These are phyloP conservation scores for Conopomorpha cramerella DNA, from an alignment of 1,140 invertebrate species.

Conservation along the genomic window DNA sequence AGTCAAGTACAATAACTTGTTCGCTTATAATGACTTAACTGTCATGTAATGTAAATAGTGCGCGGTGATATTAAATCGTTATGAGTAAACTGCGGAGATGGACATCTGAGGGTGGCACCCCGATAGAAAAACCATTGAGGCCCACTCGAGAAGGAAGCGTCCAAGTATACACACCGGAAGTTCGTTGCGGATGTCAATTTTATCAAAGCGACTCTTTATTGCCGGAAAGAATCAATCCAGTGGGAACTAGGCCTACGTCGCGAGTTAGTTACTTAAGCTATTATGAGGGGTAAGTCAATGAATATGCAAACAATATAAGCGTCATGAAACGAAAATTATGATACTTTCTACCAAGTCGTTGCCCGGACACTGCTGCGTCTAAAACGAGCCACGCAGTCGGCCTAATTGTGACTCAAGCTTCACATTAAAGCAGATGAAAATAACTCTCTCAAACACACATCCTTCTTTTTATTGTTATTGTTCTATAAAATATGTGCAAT, in stretches of 20 bases:
- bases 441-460: too few relatives aligned
- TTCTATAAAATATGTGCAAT: too few relatives aligned
- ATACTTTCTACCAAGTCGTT: constrained; percentile 16
- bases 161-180: constrained; percentile 72
- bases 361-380: constrained; percentile 47
- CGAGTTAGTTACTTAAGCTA: constrained; percentile 51
- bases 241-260: constrained; percentile 61
- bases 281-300: constrained; percentile 39
- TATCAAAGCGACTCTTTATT: constrained; percentile 77
- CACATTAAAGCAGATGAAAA: too few relatives aligned
- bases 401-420: constrained; percentile 47
- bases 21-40: too few relatives aligned
- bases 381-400: constrained; percentile 51
- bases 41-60: too few relatives aligned
- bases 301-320: constrained; percentile 13
- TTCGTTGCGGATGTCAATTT: constrained; percentile 83
- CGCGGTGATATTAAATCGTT: too few relatives aligned
- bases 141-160: constrained; percentile 66
- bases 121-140: constrained; percentile 59
- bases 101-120: constrained; percentile 66
- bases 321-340: constrained; percentile 21
- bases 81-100: constrained; percentile 61
- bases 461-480: too few relatives aligned
- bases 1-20: too few relatives aligned
- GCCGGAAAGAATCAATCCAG: constrained; percentile 71